Conservation (phyloP, 2,888 invertebrate species). For the Ommatoiulus sabulosus region DNA sequence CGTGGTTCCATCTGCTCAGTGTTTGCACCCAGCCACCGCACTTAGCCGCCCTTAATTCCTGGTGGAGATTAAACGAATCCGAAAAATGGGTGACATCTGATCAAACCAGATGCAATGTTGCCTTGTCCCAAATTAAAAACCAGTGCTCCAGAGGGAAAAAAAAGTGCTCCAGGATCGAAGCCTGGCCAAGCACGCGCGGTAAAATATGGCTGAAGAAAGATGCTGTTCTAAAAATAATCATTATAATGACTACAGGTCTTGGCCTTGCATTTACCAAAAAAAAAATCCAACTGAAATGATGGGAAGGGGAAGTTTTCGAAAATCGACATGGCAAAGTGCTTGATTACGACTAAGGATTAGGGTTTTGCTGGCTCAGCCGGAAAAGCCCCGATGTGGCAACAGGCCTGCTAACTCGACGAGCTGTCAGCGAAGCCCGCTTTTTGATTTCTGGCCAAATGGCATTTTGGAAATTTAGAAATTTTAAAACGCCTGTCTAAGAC, state of each 20-base stretch:
- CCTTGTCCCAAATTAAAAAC: background rate
- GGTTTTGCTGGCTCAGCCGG: background rate
- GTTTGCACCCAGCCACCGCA: background rate
- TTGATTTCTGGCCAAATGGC: background rate
- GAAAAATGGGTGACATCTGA: background rate
- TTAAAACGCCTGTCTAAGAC: background rate
- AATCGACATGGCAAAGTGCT: background rate
- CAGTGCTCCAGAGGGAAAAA: background rate
- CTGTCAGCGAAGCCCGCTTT: background rate
- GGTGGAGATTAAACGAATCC: background rate
- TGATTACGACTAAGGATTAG: background rate
- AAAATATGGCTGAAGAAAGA: background rate
- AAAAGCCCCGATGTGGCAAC: background rate
- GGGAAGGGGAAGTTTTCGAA: background rate
- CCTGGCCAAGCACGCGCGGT: no score
- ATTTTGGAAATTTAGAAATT: constrained; percentile 2
- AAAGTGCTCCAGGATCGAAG: background rate
- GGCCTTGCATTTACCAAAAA: background rate
- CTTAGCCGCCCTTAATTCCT: background rate
- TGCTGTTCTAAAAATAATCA: background rate
- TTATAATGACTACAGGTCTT: background rate
- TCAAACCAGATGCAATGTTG: background rate
- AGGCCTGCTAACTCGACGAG: background rate
- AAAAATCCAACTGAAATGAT: no score
- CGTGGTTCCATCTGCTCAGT: constrained; percentile 9